phyloP scores from a whole-genome alignment of 2,113 vertebrate genomes.

The Xiphophorus hellerii region DNA sequence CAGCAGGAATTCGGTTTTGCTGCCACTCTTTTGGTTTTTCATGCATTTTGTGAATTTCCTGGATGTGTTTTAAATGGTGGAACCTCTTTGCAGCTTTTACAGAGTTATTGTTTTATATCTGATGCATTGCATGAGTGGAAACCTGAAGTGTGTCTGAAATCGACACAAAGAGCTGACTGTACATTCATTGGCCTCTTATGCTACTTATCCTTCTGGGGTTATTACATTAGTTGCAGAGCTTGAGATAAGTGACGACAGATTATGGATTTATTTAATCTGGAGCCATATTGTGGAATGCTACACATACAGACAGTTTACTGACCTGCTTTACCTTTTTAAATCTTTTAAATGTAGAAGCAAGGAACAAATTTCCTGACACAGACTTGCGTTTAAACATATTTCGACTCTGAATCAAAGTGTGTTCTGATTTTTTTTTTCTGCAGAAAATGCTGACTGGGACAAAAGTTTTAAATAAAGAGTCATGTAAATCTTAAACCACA shows the following conservation, averaged over 20 bases:
- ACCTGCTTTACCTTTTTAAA: not conserved
- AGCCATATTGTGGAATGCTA: slow-evolving; percentile 5
- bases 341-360: not conserved
- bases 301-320: not conserved
- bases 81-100: not conserved
- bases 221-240: slow-evolving; percentile 44
- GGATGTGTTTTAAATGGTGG: not conserved
- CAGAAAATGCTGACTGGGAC: not conserved
- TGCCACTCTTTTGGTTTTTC: not conserved
- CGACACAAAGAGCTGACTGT: slow-evolving; percentile 37
- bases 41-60: not conserved
- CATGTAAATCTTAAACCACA: slow-evolving; percentile 20
- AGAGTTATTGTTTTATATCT: not conserved
- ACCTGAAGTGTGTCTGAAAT: slow-evolving; percentile 10
- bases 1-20: not conserved
- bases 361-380: not conserved
- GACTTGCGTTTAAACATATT: not conserved
- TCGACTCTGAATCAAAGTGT: slow-evolving; percentile 20
- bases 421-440: slow-evolving; percentile 7
- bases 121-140: not conserved
- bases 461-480: slow-evolving; percentile 15
- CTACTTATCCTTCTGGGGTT: slow-evolving; percentile 43
- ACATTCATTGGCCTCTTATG: slow-evolving; percentile 32
- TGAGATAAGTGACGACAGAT: slow-evolving; percentile 35
- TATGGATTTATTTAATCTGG: slow-evolving; percentile 24